Evolutionary conservation across 2,113 vertebrate species (phyloP).

Genomic region (Fulica atra): DNA sequence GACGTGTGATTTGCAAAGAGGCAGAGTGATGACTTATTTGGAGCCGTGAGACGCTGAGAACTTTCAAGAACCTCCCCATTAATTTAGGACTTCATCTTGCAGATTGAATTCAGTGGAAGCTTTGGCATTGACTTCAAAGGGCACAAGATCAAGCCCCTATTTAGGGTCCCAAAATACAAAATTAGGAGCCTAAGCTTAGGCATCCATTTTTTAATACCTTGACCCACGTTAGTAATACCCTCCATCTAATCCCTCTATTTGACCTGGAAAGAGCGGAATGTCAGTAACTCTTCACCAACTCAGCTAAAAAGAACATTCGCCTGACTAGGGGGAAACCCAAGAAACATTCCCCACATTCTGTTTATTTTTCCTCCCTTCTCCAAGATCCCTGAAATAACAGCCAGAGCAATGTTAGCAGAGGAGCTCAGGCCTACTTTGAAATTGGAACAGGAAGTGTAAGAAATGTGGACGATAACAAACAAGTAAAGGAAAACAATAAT

Average conservation of each 20-base stretch:
- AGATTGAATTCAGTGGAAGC: neutral
- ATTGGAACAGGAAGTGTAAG: constrained; percentile 36
- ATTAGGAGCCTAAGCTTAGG: constrained; percentile 27
- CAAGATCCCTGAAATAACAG: constrained; percentile 27
- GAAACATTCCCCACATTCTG: neutral
- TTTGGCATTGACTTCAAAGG: constrained; percentile 50
- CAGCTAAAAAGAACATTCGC: neutral
- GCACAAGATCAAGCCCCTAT: constrained; percentile 15
- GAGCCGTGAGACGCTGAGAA: neutral
- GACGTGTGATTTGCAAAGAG: neutral
- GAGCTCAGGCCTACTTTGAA: constrained; percentile 14
- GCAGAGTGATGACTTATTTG: neutral
- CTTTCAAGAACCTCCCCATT: constrained; percentile 21
- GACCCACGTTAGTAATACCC: neutral
- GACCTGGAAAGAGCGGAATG: neutral
- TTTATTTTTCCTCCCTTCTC: constrained; percentile 24
- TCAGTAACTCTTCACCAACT: neutral
- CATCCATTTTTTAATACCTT: constrained; percentile 23
- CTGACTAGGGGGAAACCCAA: neutral
- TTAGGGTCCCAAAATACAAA: constrained; percentile 32
- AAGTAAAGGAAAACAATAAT: constrained; percentile 38
- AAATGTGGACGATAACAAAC: constrained; percentile 32
- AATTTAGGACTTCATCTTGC: constrained; percentile 25
- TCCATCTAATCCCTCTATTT: constrained; percentile 4
- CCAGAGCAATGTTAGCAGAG: neutral